Evolutionary conservation across 2,113 vertebrate genomes (phyloP).

Genomic region (Nothocercus julius): DNA sequence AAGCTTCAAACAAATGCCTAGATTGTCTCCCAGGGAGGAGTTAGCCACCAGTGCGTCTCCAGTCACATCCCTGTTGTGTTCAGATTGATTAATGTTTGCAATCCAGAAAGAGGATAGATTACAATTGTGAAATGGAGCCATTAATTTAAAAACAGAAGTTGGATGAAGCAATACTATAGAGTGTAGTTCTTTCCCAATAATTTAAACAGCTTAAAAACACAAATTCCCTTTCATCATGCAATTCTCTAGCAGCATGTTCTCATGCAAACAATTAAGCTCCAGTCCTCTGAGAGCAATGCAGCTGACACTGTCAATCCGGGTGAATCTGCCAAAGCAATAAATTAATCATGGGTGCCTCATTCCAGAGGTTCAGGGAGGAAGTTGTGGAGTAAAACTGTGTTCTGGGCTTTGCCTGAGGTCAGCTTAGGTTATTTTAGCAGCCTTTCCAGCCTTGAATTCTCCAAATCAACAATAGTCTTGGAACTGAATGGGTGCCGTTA

Average conservation of each 20-base stretch:
- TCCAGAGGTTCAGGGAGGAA: background rate
- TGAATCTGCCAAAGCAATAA: background rate
- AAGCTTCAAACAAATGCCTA: background rate
- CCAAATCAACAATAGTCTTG: background rate
- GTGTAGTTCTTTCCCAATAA: background rate
- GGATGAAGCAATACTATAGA: background rate
- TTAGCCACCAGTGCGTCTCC: background rate
- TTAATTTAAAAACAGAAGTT: background rate
- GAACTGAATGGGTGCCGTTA: background rate
- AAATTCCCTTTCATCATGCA: background rate
- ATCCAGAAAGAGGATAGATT: background rate
- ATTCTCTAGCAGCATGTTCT: background rate
- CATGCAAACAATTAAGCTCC: background rate
- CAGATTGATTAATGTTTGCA: background rate
- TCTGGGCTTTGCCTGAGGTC: background rate
- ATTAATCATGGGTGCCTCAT: background rate
- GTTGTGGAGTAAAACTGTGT: background rate
- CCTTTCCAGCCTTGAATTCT: background rate
- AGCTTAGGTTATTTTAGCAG: background rate
- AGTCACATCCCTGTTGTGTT: background rate
- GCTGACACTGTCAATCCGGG: background rate
- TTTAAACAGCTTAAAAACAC: background rate
- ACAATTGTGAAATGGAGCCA: background rate
- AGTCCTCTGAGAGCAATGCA: background rate
- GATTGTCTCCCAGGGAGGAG: background rate